These are phyloP conservation scores for Hololepta plana DNA, from an alignment of 2,888 invertebrate genomes.

Conservation along the genomic window DNA sequence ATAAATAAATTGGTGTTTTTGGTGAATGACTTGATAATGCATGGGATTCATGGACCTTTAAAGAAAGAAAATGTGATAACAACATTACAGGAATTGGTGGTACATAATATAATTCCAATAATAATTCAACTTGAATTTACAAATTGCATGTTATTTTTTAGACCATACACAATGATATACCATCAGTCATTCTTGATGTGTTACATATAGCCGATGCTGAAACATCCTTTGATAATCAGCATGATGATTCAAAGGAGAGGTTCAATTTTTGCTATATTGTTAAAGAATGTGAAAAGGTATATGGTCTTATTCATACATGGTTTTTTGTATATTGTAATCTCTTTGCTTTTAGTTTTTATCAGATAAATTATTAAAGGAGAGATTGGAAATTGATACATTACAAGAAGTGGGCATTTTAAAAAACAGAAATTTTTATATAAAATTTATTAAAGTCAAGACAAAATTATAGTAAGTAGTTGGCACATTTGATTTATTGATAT, in stretches of 20 bases:
- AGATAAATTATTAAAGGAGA: constrained; percentile 76
- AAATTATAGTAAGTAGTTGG: constrained; percentile 84
- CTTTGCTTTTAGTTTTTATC: constrained; percentile 39
- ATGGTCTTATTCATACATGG: background rate
- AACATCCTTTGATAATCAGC: constrained; percentile 48
- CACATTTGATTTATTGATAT: constrained; percentile 2
- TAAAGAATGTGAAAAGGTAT: constrained; percentile 62
- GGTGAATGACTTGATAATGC: constrained; percentile 64
- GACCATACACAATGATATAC: constrained; percentile 60
- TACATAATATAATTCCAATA: constrained; percentile 21
- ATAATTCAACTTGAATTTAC: constrained; percentile 1
- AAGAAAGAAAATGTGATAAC: constrained; percentile 62
- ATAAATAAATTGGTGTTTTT: constrained; percentile 49
- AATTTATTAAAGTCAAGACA: constrained; percentile 95
- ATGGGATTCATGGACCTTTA: constrained; percentile 55
- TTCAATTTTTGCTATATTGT: constrained; percentile 60
- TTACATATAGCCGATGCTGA: constrained; percentile 74
- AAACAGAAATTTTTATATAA: constrained; percentile 79
- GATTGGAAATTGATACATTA: constrained; percentile 83
- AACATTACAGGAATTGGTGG: constrained; percentile 57
- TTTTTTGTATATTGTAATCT: constrained; percentile 6
- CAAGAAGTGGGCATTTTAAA: constrained; percentile 82
- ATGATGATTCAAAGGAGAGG: constrained; percentile 41
- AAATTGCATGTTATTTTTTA: constrained; percentile 25
- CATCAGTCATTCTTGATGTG: constrained; percentile 70